Evolutionary conservation across 2,113 vertebrate species (phyloP).

Genomic region (Platycercus adscitus): DNA sequence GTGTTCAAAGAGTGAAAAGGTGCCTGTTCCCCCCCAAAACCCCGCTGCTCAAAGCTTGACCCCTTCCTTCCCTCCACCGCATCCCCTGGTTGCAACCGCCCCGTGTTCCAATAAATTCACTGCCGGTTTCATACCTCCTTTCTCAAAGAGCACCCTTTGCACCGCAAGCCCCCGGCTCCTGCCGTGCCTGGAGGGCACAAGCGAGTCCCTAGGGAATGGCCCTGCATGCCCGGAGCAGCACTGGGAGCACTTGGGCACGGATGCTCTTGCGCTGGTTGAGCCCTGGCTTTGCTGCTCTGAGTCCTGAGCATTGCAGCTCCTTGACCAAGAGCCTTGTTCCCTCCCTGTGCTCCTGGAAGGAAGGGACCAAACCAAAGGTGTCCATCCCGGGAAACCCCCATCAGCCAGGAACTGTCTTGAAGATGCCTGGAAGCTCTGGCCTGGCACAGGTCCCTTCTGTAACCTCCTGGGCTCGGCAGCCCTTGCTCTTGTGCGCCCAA

Average conservation of each 20-base stretch:
- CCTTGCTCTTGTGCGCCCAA: background rate
- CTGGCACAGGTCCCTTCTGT: background rate
- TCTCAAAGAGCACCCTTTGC: slow-evolving; percentile 6
- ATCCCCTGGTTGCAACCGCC: background rate
- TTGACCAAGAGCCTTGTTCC: background rate
- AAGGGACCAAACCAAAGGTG: background rate
- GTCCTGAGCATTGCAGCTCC: background rate
- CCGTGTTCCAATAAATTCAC: background rate
- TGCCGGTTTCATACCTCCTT: background rate
- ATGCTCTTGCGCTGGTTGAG: background rate
- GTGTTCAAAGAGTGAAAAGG: slow-evolving; percentile 41
- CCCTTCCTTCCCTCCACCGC: background rate
- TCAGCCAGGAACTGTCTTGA: background rate
- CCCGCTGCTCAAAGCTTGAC: slow-evolving; percentile 5
- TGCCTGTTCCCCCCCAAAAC: slow-evolving; percentile 36
- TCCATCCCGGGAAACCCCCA: background rate
- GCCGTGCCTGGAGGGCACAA: background rate
- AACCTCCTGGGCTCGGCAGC: background rate
- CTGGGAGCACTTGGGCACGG: background rate
- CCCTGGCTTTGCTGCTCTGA: slow-evolving; percentile 24
- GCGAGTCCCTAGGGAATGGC: background rate
- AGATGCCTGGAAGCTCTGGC: background rate
- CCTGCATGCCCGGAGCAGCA: background rate
- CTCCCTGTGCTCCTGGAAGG: background rate
- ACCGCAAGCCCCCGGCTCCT: background rate